Evolutionary conservation across 2,113 vertebrate species (phyloP).

Genomic region (Rhynchopsitta pachyrhyncha): DNA sequence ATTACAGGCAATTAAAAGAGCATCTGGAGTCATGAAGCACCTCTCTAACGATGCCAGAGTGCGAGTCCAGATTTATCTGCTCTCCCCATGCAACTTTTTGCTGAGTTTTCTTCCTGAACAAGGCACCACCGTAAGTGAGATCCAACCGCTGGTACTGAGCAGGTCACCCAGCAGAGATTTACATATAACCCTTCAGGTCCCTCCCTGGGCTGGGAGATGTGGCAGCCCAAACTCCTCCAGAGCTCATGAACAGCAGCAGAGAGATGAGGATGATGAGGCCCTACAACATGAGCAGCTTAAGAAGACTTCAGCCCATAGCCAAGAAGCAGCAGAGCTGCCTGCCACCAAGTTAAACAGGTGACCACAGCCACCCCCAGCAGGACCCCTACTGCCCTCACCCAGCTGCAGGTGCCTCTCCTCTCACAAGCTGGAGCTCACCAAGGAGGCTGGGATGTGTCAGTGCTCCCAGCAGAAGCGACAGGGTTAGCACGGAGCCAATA

Average conservation of each 20-base stretch:
- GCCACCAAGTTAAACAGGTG: not conserved
- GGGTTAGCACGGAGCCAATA: not conserved
- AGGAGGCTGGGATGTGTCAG: not conserved
- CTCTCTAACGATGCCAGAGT: not conserved
- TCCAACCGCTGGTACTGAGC: accelerated
- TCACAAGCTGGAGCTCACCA: accelerated
- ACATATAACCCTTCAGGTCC: not conserved
- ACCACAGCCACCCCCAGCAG: not conserved
- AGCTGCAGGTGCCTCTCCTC: not conserved
- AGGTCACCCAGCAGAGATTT: not conserved
- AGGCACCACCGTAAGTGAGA: accelerated
- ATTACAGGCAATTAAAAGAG: constrained; percentile 7
- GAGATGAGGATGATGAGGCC: not conserved
- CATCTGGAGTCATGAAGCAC: not conserved
- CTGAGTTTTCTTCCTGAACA: not conserved
- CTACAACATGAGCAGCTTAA: accelerated
- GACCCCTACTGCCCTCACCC: not conserved
- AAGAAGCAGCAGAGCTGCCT: not conserved
- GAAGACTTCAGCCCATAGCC: accelerated
- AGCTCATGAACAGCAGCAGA: not conserved
- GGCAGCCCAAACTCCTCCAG: not conserved
- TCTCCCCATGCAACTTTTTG: not conserved
- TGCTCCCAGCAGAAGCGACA: not conserved
- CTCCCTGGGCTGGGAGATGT: not conserved
- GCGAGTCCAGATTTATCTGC: not conserved